These are phyloP conservation scores for Rhinichthys klamathensis DNA, from an alignment of 2,113 vertebrate genomes.

Conservation along the genomic window DNA sequence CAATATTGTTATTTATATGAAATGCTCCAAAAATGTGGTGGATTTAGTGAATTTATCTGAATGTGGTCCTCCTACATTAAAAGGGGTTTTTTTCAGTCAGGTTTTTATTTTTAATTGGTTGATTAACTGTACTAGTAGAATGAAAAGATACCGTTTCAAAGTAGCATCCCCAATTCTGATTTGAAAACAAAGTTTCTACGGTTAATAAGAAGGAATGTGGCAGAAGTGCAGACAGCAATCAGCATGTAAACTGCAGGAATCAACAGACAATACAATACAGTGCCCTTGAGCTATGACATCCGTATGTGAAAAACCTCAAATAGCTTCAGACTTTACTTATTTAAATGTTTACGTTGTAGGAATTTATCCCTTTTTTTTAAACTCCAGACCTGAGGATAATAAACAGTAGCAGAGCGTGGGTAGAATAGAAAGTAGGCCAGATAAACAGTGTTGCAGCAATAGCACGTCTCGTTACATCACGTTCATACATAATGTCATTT, in stretches of 20 bases:
- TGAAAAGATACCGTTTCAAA: no score
- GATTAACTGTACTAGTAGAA: background rate
- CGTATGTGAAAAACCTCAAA: slow-evolving; percentile 16
- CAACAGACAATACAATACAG: slow-evolving; percentile 4
- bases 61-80: no score
- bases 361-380: slow-evolving; percentile 33
- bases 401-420: slow-evolving; percentile 22
- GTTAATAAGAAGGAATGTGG: background rate
- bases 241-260: slow-evolving; percentile 19
- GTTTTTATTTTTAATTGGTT: no score
- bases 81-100: no score
- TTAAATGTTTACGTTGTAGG: slow-evolving; percentile 31
- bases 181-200: background rate
- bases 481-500: slow-evolving; percentile 58
- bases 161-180: background rate
- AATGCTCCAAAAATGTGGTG: background rate
- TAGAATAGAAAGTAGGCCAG: slow-evolving; percentile 52
- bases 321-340: slow-evolving; percentile 20
- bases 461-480: slow-evolving; percentile 58
- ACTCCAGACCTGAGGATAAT: slow-evolving; percentile 41
- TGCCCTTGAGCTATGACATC: slow-evolving; percentile 10
- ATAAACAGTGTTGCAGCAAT: slow-evolving; percentile 54
- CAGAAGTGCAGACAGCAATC: background rate
- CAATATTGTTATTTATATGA: background rate
- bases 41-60: background rate